These are phyloP conservation scores for Nicator chloris DNA, from an alignment of 2,113 vertebrate genomes.

Conservation along the genomic window DNA sequence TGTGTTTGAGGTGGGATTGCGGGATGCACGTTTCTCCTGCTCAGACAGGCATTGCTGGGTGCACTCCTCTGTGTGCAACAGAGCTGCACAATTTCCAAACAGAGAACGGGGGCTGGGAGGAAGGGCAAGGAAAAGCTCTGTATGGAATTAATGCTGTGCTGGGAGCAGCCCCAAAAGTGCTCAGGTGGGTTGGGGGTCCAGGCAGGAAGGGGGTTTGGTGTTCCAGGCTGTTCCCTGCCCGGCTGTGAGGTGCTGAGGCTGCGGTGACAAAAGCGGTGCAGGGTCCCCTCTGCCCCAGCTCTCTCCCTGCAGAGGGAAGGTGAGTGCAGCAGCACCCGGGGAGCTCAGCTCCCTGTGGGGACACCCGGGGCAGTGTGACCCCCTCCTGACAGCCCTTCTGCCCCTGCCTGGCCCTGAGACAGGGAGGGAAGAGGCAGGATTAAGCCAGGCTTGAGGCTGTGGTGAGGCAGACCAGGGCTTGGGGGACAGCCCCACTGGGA, in stretches of 20 bases:
- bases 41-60: background rate
- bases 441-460: background rate
- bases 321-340: fast-evolving
- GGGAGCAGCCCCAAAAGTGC: background rate
- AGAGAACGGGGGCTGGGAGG: background rate
- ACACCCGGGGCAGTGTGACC: background rate
- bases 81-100: background rate
- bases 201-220: background rate
- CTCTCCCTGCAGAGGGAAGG: background rate
- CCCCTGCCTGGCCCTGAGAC: background rate
- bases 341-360: background rate
- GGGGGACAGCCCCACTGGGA: too few relatives aligned
- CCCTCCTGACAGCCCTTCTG: background rate
- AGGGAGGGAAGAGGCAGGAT: background rate
- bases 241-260: background rate
- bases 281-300: background rate
- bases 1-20: background rate
- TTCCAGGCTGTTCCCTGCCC: background rate
- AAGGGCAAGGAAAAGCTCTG: background rate
- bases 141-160: background rate
- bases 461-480: fast-evolving
- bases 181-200: background rate
- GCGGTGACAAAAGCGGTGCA: fast-evolving
- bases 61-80: background rate
- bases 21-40: background rate